Evolutionary conservation across 2,113 vertebrate species (phyloP).

Genomic region (Diphyllodes magnificus): DNA sequence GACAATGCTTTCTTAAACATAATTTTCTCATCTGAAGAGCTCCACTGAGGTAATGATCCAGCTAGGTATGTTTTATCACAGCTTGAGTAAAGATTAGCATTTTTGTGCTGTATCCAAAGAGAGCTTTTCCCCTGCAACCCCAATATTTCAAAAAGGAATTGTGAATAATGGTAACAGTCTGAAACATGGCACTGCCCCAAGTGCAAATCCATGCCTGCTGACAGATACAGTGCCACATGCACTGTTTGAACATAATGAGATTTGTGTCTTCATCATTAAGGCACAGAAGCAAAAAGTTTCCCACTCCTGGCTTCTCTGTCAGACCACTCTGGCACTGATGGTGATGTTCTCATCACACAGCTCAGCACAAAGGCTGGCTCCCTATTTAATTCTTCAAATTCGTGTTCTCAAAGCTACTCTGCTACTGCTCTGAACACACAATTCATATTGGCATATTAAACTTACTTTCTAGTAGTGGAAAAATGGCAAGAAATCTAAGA

Average conservation of each 20-base stretch:
- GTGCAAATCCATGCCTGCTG: neutral
- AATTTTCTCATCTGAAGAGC: neutral
- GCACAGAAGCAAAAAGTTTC: neutral
- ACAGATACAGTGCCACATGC: neutral
- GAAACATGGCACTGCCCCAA: neutral
- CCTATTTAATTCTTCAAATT: neutral
- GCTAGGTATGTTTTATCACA: neutral
- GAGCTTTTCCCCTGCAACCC: neutral
- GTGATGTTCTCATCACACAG: neutral
- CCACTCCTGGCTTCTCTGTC: neutral
- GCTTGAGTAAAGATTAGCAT: neutral
- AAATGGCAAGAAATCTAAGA: neutral
- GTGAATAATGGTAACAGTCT: neutral
- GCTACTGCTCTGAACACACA: neutral
- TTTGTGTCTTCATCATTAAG: neutral
- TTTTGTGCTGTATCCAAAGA: neutral
- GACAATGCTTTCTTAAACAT: neutral
- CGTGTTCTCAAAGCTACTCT: neutral
- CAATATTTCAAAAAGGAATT: neutral
- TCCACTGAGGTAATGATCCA: neutral
- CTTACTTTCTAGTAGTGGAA: neutral
- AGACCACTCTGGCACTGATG: neutral
- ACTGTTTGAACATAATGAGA: neutral
- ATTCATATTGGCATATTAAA: neutral
- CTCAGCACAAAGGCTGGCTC: neutral